Evolutionary conservation across 2,113 vertebrate species (phyloP), one percentile per base, ranked within the genome.

Genomic region (Lagopus leucura): DNA sequence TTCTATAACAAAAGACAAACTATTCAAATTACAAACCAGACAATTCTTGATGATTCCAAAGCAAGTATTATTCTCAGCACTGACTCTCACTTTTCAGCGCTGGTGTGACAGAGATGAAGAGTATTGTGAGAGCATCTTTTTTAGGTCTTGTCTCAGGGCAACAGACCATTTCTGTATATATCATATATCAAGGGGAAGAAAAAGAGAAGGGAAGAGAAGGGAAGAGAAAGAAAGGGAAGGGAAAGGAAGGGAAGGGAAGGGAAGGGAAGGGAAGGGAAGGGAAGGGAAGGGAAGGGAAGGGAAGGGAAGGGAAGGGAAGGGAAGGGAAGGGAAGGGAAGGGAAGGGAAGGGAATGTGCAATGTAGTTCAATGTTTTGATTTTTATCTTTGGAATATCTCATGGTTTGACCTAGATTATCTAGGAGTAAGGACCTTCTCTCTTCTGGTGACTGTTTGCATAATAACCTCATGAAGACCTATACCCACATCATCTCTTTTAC

Each of bases 401-500:
- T 43, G 4, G 6, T 79, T 40, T 72, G 16, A 27, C 3, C 4
- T 13, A 34, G 1, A 0, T 52, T 72, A 21, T 17, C 6, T 6
- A 38, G 34, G 54, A 8, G 6, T 16, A 27, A 82, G 8, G 13
- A 76, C 30, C 5, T 3, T 40, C 15, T 61, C 47, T 16, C 10
- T 54, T 48, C 1, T 1, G 14, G 19, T n/a, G 8, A 5, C 5
- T 30, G 11, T 74, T 78, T 78, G 73, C 8, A 8, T 16, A 61
- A 45, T 13, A 3, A 45, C 7, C 8, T 69, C 25, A 15, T 21
- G 38, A 90, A n/a, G 24, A 36, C 0, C 7, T 32, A 3, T n/a
- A 19, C 1, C 2, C 4, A 17, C 8, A 3, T 58, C 19, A 27
- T 6, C 1, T 2, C 1, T 74, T 54, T 42, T 38, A 20, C 3